These are phyloP conservation scores for Aethes cnicana DNA, from an alignment of 2,888 invertebrate genomes.

Conservation along the genomic window DNA sequence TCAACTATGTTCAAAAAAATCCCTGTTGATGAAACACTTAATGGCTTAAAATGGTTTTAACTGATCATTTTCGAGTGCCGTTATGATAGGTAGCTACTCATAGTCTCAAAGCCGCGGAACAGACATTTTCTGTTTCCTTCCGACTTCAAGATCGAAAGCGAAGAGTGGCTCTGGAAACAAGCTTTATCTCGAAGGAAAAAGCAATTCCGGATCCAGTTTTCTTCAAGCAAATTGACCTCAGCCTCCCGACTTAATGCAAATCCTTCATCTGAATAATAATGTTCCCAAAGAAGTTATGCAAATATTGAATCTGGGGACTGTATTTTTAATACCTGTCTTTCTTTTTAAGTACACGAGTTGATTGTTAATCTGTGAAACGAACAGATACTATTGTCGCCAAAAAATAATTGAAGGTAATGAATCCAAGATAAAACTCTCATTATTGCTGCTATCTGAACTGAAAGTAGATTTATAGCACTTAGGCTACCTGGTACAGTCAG, in stretches of 20 bases:
- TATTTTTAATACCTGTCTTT: background rate
- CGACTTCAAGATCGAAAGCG: slow-evolving; percentile 11
- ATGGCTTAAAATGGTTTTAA: too few relatives aligned
- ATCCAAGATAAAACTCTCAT: too few relatives aligned
- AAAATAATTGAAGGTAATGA: background rate
- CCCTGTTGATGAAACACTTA: too few relatives aligned
- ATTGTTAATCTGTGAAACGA: too few relatives aligned
- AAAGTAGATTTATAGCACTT: too few relatives aligned
- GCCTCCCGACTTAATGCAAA: slow-evolving; percentile 1
- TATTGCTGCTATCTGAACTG: too few relatives aligned
- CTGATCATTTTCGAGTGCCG: too few relatives aligned
- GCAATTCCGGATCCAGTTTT: slow-evolving; percentile 27
- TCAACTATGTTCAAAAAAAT: too few relatives aligned
- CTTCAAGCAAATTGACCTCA: slow-evolving; percentile 24
- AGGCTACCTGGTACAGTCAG: too few relatives aligned
- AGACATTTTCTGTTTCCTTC: slow-evolving; percentile 20
- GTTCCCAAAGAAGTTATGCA: slow-evolving; percentile 25
- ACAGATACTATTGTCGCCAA: too few relatives aligned
- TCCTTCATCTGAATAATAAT: slow-evolving; percentile 10
- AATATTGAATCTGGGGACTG: slow-evolving; percentile 16
- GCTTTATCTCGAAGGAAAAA: slow-evolving; percentile 23
- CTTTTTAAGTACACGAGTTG: background rate
- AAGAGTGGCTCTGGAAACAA: slow-evolving; percentile 17
- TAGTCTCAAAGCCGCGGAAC: background rate
- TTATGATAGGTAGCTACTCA: too few relatives aligned